Percentiles rank a stretch among this genome's conserved stretches.
Conservation (phyloP, 92 coral and sea anemone species). For the Blastomussa wellsi region DNA sequence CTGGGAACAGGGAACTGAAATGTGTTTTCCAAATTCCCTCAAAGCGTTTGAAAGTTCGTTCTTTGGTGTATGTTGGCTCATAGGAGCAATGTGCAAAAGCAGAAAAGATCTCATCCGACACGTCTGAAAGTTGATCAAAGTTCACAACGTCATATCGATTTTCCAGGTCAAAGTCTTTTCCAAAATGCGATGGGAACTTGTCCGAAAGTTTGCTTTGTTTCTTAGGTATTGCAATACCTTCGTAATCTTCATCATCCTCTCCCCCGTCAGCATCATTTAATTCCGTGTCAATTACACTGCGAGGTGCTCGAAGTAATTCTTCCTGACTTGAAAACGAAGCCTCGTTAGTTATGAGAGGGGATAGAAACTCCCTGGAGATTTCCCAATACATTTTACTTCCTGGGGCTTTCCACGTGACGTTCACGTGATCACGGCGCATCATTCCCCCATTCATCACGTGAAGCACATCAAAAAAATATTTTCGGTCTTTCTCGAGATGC, state of each 20-base stretch:
- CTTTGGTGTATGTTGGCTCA: constrained; percentile 49
- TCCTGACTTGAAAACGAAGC: constrained; percentile 10
- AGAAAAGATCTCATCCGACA: constrained; percentile 26
- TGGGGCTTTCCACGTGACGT: constrained; percentile 74
- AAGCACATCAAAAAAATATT: constrained; percentile 72
- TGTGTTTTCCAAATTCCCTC: constrained; percentile 78
- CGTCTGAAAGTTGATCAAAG: constrained; percentile 12
- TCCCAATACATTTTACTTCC: constrained; percentile 36
- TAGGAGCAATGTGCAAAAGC: constrained; percentile 46
- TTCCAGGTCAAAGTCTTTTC: constrained; percentile 25
- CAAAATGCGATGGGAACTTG: background rate
- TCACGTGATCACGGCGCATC: constrained; percentile 60
- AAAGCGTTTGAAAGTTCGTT: constrained; percentile 46
- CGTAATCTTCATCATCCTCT: constrained; percentile 57
- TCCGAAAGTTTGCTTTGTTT: constrained; percentile 15
- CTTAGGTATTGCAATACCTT: constrained; percentile 15
- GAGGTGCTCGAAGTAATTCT: constrained; percentile 5
- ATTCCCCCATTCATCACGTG: constrained; percentile 71
- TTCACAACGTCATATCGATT: background rate
- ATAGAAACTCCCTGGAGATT: constrained; percentile 40
- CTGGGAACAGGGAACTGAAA: constrained; percentile 74
- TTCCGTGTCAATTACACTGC: constrained; percentile 25
- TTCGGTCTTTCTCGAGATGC: constrained; percentile 29
- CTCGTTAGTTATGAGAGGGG: constrained; percentile 58
- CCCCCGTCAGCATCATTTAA: constrained; percentile 46